These are phyloP conservation scores for Rallus crepitans DNA, from an alignment of 2,797 vertebrate species.

Conservation along the genomic window DNA sequence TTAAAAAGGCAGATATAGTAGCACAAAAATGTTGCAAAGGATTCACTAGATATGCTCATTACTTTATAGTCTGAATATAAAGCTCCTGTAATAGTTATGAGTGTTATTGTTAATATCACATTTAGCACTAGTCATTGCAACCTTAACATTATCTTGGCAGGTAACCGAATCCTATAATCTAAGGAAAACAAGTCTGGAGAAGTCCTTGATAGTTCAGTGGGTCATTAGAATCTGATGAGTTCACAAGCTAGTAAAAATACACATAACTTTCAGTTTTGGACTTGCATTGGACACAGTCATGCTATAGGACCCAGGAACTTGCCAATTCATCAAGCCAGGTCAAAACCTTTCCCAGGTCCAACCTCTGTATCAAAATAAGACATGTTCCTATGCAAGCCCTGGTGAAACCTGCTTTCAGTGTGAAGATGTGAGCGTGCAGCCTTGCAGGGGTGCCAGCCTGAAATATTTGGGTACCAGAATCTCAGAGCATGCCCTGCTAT, in stretches of 20 bases:
- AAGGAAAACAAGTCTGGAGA: constrained; percentile 5
- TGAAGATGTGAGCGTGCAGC: neutral
- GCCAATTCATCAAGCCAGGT: neutral
- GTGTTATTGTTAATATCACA: neutral
- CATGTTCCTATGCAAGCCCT: neutral
- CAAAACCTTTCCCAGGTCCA: neutral
- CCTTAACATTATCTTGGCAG: neutral
- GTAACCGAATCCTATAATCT: neutral
- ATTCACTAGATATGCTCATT: neutral
- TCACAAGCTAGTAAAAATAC: neutral
- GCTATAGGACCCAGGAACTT: neutral
- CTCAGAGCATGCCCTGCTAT: neutral
- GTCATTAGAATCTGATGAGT: neutral
- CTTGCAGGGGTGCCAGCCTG: neutral
- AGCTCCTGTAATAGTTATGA: neutral
- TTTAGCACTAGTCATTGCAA: constrained; percentile 20
- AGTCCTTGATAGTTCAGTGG: neutral
- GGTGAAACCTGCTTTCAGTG: neutral
- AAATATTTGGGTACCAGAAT: neutral
- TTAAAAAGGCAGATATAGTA: neutral
- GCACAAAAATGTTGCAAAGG: neutral
- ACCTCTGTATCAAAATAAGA: neutral
- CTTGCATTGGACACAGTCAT: neutral
- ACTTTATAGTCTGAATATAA: neutral
- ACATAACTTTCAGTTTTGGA: neutral